Evolutionary conservation across 2,113 vertebrate genomes (phyloP), one percentile per base, ranked within the genome.

Genomic region (Tragelaphus buxtoni): DNA sequence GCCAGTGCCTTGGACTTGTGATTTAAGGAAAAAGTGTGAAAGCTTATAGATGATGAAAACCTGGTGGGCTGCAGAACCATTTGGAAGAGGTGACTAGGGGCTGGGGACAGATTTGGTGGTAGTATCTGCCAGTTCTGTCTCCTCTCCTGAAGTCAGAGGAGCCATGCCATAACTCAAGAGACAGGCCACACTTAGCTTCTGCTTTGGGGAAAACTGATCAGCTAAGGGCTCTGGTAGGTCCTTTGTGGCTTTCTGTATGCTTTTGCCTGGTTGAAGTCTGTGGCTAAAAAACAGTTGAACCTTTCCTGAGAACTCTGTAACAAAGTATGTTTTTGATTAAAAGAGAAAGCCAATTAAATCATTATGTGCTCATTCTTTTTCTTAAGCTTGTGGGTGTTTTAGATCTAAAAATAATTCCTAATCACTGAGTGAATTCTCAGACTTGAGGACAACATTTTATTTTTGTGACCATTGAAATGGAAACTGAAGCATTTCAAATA

Each of bases 301-400:
- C 97, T 98, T 98, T 98, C 97, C 97, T 98, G 97, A 98, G 96
- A 98, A 97, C 98, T 98, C 98, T 98, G 98, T 98, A 96, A 98
- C 98, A 97, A 98, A 98, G 94, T 98, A 98, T 98, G 97, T 98
- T 98, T 99, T 98, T 98, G 97, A 98, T 98, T 99, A 98, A 98
- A 99, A 98, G 97, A 98, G 97, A 98, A 98, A 97, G 98, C 98
- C 97, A 97, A 98, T 96, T 82, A 97, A 97, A 97, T 95, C 87
- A 81, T 95, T 60, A 92, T 90, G 96, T 96, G 96, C 96, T 97
- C 96, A 51, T 98, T 98, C 90, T 97, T 97, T 98, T 97, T 94
- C 92, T 95, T 94, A 96, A 98, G 58, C 5, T 60, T 72, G 61
- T 91, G 86, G 28, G 56, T 96, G 89, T 96, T 83, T 81, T 53